Evolutionary conservation across 2,797 vertebrate genomes (phyloP), one percentile per base, ranked within the genome.

Genomic region (Sebastes vulpes): DNA sequence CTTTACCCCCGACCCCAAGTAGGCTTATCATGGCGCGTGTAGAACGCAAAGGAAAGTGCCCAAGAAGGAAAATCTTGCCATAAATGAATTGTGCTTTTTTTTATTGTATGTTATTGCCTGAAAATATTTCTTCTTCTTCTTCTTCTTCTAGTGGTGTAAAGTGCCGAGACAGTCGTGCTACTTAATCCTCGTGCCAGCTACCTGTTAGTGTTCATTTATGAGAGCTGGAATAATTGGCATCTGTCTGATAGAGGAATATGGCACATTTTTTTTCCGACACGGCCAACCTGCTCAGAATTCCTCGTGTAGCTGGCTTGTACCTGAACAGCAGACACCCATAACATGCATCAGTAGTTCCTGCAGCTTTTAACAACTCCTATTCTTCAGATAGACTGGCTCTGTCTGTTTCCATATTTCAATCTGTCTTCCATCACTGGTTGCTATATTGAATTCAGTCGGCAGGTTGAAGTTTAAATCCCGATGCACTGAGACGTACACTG

Each of bases 61-160:
- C 92, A 12, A 32, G 71, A 85, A 84, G 87, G 90, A 91, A 82
- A 86, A 65, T 83, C 68, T 87, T 87, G 92, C 90, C 91, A 93
- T 90, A 76, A 84, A 66, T 59, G 26, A 84, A 77, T 75, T 57
- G 50, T 83, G 60, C 77, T 70, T 90, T 82, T n/a, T 81, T 88
- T 25, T 85, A 72, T 76, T 71, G 26, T 85, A 52, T 58, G 35
- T 86, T 72, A 48, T 77, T 87, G 75, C 86, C 83, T 89, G 68
- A 77, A 72, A 72, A 83, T 21, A 66, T 38, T 79, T 48, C 5
- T 65, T 76, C 35, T 65, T 70, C 12, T 79, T 48, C 5, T 65
- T 76, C 35, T 65, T 70, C 12, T 65, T 71, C 56, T 65, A 25
- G 63, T 18, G 64, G 65, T 53, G 83, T 77, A 78, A 81, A 82